phyloP scores from a whole-genome alignment of 64 coral and sea anemone genomes.

The Montipora sp. region DNA sequence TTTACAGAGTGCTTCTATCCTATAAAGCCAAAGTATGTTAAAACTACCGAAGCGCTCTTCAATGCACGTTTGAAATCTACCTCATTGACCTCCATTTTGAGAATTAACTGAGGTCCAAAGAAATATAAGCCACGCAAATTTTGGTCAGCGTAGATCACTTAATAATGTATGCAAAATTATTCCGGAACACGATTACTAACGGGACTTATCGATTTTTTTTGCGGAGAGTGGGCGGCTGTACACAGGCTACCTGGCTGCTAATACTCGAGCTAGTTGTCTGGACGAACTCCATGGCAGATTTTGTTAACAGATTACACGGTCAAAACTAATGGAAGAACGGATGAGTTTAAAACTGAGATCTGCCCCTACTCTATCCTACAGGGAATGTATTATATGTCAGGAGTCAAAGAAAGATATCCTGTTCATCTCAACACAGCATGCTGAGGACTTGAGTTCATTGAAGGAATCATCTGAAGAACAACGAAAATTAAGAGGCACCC shows the following conservation, averaged over 20 bases:
- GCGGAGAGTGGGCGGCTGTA: too few relatives aligned
- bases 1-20: too few relatives aligned
- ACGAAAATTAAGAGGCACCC: slow-evolving; percentile 4
- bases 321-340: not conserved
- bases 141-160: too few relatives aligned
- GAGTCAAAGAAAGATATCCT: not conserved
- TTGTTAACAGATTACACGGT: not conserved
- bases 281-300: not conserved
- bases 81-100: too few relatives aligned
- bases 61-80: too few relatives aligned
- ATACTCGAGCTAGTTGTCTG: not conserved
- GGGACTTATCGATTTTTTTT: too few relatives aligned
- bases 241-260: not conserved
- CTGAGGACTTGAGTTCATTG: not conserved
- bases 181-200: too few relatives aligned
- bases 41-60: too few relatives aligned
- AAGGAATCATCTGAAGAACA: not conserved
- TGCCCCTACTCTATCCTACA: not conserved
- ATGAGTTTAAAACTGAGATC: not conserved
- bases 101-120: too few relatives aligned
- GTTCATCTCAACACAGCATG: not conserved
- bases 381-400: not conserved
- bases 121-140: too few relatives aligned
- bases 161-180: too few relatives aligned
- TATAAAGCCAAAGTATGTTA: too few relatives aligned